Base-by-base conservation (phyloP, 2,888 invertebrate genomes). In the Pollenia labialis region DNA sequence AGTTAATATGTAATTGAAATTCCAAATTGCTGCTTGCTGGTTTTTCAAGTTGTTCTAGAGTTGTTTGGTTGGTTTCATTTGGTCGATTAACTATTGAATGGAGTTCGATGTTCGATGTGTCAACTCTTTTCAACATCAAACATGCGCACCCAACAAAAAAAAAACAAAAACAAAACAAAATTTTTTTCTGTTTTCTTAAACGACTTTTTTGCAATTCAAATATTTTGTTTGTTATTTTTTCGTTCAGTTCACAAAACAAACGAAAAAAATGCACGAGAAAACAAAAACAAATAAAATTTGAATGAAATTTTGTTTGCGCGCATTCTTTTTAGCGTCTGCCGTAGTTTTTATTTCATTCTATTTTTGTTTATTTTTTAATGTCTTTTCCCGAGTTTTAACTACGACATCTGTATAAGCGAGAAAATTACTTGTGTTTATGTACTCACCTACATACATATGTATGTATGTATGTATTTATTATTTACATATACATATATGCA, bases 11-110 rank as follows among this genome's bases (percentile, higher is more conserved):
- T 84, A 87, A 87, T 87, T 84, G 76, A 87, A 84, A 87, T 84
- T 87, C 87, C 87, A 81, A 72, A 75, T 75, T 14, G 48, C 62
- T 64, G 12, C 18, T 12, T 83, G 83, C 83, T 76, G 76, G 83
- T 83, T 87, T 83, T 87, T 87, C 83, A 83, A 83, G 86, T 86
- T 86, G 83, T 83, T 83, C 71, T 75, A 52, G 54, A 81, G 81
- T 52, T 80, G 85, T 50, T 82, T 79, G 52, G 82, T 68, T 82
- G 18, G 79, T 66, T 72, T 83, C 46, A 18, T 68, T 58, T 32
- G 74, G 44, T 71, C 75, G 58, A 66, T 82, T 82, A 76, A 69
- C 64, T 66, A 71, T 62, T 54, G 18, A 23, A 69, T 62, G 32
- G 46, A 40, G 54, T 77, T 64, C 16, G 72, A 81, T 50, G 82